Evolutionary conservation across 2,113 vertebrate genomes (phyloP), one percentile per base, ranked within the genome.

Genomic region (Caranx melampygus): DNA sequence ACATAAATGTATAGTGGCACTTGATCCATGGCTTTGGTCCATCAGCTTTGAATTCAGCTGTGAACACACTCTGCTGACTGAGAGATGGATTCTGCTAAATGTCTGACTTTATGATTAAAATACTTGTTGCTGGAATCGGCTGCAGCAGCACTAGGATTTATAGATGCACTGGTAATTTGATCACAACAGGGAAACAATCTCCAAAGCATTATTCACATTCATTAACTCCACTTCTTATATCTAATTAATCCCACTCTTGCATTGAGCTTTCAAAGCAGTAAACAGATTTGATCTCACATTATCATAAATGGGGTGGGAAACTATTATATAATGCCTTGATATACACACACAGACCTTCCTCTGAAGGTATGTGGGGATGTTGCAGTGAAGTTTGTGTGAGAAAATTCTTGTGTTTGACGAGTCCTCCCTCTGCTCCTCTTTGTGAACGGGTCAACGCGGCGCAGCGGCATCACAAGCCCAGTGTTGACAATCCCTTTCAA

Each of bases 401-500:
- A 73, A 37, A 68, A 59, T 44, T 26, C 14, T 34, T 64, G 44
- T 77, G 58, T 68, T 26, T 70, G 70, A 44, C 3, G 13, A 59
- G 62, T 34, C 49, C 15, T 44, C 33, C 2, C 40, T 66, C 47
- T 31, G 49, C 33, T 11, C 20, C 20, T 16, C 26, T 55, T 33
- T 51, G 59, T 57, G 72, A 65, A 21, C 49, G 2, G 44, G 52
- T 74, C 73, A 47, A 13, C 55, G 11, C 58, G 1, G 33, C 15
- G 18, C 1, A 9, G 44, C 3, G 0, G 21, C 51, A 35, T 55
- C 62, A 52, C 63, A 71, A 42, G 26, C 33, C 52, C 1, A 72
- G 61, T 68, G 70, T 65, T 87, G 87, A 89, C 83, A 89, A 47
- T 83, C 66, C 73, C 45, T 52, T 74, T 64, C 20, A 21, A 72